Base-by-base conservation (phyloP, 1,140 invertebrate genomes). In the Bombus superbus region DNA sequence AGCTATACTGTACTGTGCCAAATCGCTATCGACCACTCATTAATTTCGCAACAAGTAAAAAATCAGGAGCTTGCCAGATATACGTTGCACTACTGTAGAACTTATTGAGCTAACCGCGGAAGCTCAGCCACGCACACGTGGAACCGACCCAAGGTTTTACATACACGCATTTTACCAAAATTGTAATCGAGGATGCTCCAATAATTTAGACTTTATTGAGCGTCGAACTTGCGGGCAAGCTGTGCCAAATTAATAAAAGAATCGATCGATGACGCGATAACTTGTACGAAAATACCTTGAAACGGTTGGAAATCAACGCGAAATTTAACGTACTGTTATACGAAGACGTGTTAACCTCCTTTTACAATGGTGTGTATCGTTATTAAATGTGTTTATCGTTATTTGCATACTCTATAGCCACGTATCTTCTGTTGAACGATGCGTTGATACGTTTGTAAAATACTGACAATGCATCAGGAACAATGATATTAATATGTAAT, bases 41-140 rank as follows among this genome's bases (percentile, higher is more conserved):
- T 86, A 86, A 86, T 83, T 66, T 83, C 66, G 81, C 81, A 86
- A 83, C 73, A 77, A 86, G 78, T 83, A 86, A 86, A 83, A 86
- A 86, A 82, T 76, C 47, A 74, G 40, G 18, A 18, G 44, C 44
- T 42, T 11, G n/a, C 35, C 57, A 40, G 47, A 62, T 74, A 42
- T 71, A 76, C 18, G 73, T 68, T 40, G 72, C 75, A 59, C 25
- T 42, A 66, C 35, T 62, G 47, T 35, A 22, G 40, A 81, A 85
- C 64, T 57, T 81, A 81, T 72, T 6, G 71, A 47, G 28, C 57
- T 59, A 57, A 47, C n/a, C 42, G 35, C 59, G 32, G 6, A 15
- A 28, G 22, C 13, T 8, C 32, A 32, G 42, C 10, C 32, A 15
- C 57, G 57, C 66, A 42, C 57, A 80, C 42, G 40, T 32, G 44